These are phyloP conservation scores for Corydoras sp. DNA, from an alignment of 2,113 vertebrate genomes.

Conservation along the genomic window DNA sequence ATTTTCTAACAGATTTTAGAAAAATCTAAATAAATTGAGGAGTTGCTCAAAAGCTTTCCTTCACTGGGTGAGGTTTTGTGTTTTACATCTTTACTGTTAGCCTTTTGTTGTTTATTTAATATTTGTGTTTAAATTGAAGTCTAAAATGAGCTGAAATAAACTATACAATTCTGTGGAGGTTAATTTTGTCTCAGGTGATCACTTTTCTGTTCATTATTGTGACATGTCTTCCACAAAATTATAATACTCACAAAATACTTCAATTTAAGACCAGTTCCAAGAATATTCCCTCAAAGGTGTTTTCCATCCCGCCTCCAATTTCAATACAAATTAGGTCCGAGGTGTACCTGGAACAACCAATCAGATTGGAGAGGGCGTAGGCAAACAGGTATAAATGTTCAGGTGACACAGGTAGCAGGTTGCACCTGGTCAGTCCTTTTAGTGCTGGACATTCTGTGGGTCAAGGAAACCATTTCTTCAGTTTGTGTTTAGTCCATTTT, in stretches of 20 bases:
- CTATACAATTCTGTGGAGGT: no score
- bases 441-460: conserved; percentile 25
- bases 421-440: conserved; percentile 38
- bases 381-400: conserved; percentile 53
- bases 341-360: conserved; percentile 45
- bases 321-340: conserved; percentile 29
- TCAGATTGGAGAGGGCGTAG: conserved; percentile 49
- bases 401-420: conserved; percentile 57
- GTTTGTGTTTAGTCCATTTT: neutral
- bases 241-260: no score
- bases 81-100: no score
- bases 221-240: neutral
- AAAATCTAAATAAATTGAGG: no score
- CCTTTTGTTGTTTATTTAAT: no score
- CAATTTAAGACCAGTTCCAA: no score
- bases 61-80: no score
- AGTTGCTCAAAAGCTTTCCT: no score
- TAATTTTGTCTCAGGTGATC: no score
- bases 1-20: no score
- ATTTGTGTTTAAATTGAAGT: no score
- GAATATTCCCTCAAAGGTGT: conserved; percentile 14
- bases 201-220: neutral
- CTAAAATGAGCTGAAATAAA: no score
- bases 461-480: conserved; percentile 5
- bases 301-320: conserved; percentile 22